These are phyloP conservation scores for Drosophila bifasciata DNA, from an alignment of 1,140 invertebrate species.

Conservation along the genomic window DNA sequence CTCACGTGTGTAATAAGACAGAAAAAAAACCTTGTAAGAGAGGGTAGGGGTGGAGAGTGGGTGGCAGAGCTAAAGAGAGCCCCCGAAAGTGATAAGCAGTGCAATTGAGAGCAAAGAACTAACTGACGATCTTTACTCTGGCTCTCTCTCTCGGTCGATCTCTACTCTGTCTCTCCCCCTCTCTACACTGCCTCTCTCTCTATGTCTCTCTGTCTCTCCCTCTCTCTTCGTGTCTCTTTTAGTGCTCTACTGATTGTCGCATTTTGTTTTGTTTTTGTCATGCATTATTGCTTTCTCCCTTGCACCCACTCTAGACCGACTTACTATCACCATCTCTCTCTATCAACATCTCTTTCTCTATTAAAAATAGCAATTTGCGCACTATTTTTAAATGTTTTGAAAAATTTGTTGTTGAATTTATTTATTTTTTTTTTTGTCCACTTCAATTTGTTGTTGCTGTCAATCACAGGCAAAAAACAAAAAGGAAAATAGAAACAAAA, in stretches of 20 bases:
- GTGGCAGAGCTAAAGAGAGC: slow-evolving; percentile 10
- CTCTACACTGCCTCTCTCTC: not conserved
- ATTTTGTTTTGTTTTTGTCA: slow-evolving; percentile 54
- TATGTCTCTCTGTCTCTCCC: not conserved
- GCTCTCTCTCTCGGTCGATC: not conserved
- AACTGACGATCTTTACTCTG: not conserved
- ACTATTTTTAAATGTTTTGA: slow-evolving; percentile 82
- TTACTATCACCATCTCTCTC: no score
- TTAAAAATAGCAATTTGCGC: slow-evolving; percentile 80
- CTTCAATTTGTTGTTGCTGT: slow-evolving; percentile 61
- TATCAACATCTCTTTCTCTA: slow-evolving; percentile 22
- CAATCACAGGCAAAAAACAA: slow-evolving; percentile 34
- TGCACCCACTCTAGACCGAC: not conserved
- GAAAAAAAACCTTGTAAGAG: slow-evolving; percentile 23
- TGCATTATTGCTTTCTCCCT: slow-evolving; percentile 35
- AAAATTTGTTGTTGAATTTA: slow-evolving; percentile 70
- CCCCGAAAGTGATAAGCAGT: slow-evolving; percentile 28
- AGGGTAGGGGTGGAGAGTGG: not conserved
- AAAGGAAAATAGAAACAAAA: not conserved
- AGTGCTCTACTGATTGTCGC: slow-evolving; percentile 28
- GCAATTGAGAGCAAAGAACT: not conserved
- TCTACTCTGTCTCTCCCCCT: not conserved
- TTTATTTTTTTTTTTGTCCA: slow-evolving; percentile 31
- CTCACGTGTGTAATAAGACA: slow-evolving; percentile 27
- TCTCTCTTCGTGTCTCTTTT: not conserved